phyloP scores from a whole-genome alignment of 2,888 invertebrate species.

The Philereme vetulata region DNA sequence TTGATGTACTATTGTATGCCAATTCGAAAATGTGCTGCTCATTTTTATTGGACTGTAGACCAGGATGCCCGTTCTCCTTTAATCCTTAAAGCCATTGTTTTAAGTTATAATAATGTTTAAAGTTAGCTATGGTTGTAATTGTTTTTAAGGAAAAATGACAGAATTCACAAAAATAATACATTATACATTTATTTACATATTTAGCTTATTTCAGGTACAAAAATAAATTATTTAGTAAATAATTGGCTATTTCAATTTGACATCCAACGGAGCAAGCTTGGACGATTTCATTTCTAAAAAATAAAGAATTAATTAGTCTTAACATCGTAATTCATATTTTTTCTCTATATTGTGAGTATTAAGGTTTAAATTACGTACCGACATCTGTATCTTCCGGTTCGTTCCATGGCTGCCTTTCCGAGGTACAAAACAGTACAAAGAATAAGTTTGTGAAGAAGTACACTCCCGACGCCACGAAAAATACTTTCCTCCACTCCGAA shows the following conservation, averaged over 20 bases:
- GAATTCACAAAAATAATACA: not conserved
- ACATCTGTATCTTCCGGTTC: slow-evolving; percentile 64
- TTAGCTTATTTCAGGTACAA: slow-evolving; percentile 34
- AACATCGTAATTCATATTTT: not conserved
- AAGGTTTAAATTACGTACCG: slow-evolving; percentile 17
- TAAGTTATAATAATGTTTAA: too few species aligned
- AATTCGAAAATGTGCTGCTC: too few species aligned
- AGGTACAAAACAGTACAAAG: slow-evolving; percentile 88
- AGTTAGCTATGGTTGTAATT: too few species aligned
- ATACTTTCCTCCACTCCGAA: slow-evolving; percentile 89
- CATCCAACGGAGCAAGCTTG: slow-evolving; percentile 2
- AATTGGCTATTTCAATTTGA: slow-evolving; percentile 7
- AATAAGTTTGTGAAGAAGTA: slow-evolving; percentile 88
- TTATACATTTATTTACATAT: slow-evolving; percentile 6
- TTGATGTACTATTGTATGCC: too few species aligned
- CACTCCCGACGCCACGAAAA: slow-evolving; percentile 88
- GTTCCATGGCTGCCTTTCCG: slow-evolving; percentile 89
- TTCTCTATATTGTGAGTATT: not conserved
- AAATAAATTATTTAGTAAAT: slow-evolving; percentile 27
- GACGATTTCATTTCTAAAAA: slow-evolving; percentile 30
- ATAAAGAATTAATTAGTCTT: slow-evolving; percentile 13
- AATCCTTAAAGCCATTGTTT: too few species aligned
- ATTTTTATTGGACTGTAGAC: too few species aligned
- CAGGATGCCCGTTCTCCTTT: too few species aligned
- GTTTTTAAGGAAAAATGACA: too few species aligned